phyloP scores from a whole-genome alignment of 2,113 vertebrate genomes.

The Indri indri region DNA sequence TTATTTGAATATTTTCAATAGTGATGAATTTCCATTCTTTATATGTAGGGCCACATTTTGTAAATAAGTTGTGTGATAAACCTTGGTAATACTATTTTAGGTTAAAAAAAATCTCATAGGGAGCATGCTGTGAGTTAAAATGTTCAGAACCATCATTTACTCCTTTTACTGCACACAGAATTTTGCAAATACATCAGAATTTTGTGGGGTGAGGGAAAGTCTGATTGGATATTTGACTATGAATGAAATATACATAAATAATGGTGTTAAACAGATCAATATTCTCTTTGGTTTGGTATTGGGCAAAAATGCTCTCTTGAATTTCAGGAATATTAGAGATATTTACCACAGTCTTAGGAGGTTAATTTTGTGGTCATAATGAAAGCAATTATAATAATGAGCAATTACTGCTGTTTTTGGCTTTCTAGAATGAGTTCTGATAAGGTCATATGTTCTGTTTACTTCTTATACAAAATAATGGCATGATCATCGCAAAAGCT shows the following conservation, averaged over 20 bases:
- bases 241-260: not conserved
- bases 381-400: not conserved
- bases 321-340: not conserved
- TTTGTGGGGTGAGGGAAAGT: not conserved
- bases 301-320: not conserved
- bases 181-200: not conserved
- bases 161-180: not conserved
- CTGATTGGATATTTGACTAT: not conserved
- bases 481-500: not conserved
- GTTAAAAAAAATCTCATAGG: not conserved
- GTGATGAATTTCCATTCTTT: not conserved
- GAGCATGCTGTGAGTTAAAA: not conserved
- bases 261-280: not conserved
- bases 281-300: not conserved
- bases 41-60: not conserved
- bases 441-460: not conserved
- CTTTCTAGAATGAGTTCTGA: not conserved
- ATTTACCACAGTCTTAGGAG: not conserved
- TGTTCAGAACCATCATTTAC: not conserved
- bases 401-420: not conserved
- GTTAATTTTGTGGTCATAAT: not conserved
- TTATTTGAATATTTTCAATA: not conserved
- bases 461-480: conserved; percentile 26
- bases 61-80: not conserved
- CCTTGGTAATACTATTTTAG: not conserved